These are phyloP conservation scores for Nyctibius grandis DNA, from an alignment of 2,797 vertebrate species.

Conservation along the genomic window DNA sequence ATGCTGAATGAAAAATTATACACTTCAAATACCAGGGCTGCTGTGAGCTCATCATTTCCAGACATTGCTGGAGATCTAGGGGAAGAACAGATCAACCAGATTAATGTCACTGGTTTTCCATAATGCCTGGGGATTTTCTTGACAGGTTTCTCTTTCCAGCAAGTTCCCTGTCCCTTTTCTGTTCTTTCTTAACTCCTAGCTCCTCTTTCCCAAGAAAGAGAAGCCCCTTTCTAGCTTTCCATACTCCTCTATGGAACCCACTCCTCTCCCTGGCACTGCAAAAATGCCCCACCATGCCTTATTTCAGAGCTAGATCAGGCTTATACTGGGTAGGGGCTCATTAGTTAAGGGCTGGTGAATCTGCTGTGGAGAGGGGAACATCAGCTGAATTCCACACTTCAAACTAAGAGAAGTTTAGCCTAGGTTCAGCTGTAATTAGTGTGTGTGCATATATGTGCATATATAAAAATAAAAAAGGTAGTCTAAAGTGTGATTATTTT, in stretches of 20 bases:
- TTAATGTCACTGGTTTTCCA: not conserved
- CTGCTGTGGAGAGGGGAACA: not conserved
- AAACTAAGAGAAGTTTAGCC: not conserved
- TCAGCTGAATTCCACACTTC: not conserved
- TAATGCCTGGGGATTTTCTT: not conserved
- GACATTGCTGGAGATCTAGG: not conserved
- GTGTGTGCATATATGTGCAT: not conserved
- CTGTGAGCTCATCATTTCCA: not conserved
- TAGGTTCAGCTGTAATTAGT: not conserved
- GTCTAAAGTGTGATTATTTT: not conserved
- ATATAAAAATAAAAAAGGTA: not conserved
- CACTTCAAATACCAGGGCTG: not conserved
- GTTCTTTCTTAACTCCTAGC: not conserved
- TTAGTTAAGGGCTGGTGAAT: not conserved
- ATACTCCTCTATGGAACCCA: not conserved
- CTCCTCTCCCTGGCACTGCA: not conserved
- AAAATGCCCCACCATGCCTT: not conserved
- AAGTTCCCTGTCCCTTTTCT: not conserved
- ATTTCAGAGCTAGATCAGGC: not conserved
- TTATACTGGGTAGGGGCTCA: not conserved
- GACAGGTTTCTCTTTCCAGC: not conserved
- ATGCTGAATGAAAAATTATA: constrained; percentile 17
- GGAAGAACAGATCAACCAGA: not conserved
- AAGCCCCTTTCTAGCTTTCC: not conserved
- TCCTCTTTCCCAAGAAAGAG: not conserved